A percentile compares a stretch with the other conserved stretches of the same genome.
phyloP scores from a whole-genome alignment of 35 echinoderm and acorn worm species.

The Hemicentrotus pulcherrimus region DNA sequence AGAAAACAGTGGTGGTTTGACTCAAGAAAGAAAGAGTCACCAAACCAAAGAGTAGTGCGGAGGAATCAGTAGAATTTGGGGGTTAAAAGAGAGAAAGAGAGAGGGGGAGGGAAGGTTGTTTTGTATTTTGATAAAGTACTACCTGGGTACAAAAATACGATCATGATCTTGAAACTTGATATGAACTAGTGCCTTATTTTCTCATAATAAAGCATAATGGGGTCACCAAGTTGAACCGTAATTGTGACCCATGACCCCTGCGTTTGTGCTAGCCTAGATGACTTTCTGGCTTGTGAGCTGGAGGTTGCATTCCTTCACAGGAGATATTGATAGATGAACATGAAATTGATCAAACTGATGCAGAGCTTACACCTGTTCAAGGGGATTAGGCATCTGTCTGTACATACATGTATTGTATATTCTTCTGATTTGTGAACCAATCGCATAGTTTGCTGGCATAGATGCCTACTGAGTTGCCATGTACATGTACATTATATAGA shows the following conservation, averaged over 20 bases:
- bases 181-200: neutral
- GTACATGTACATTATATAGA: too few species aligned
- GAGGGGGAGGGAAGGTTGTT: neutral
- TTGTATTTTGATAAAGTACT: neutral
- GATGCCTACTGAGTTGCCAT: too few species aligned
- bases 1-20: too few species aligned
- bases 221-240: neutral
- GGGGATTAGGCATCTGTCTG: too few species aligned
- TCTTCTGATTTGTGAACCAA: too few species aligned
- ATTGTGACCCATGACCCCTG: neutral
- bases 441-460: too few species aligned
- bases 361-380: neutral
- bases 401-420: too few species aligned
- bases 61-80: neutral
- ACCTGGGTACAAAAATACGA: neutral
- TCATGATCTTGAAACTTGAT: neutral
- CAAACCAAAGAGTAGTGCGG: too few species aligned
- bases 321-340: neutral
- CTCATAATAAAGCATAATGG: slow-evolving; percentile 1
- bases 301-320: neutral
- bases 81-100: neutral
- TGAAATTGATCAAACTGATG: neutral
- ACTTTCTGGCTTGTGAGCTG: neutral
- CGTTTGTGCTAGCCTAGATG: neutral
- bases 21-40: too few species aligned